Evolutionary conservation across 2,797 vertebrate genomes (phyloP).

Genomic region (Philypnodon macrostomus): DNA sequence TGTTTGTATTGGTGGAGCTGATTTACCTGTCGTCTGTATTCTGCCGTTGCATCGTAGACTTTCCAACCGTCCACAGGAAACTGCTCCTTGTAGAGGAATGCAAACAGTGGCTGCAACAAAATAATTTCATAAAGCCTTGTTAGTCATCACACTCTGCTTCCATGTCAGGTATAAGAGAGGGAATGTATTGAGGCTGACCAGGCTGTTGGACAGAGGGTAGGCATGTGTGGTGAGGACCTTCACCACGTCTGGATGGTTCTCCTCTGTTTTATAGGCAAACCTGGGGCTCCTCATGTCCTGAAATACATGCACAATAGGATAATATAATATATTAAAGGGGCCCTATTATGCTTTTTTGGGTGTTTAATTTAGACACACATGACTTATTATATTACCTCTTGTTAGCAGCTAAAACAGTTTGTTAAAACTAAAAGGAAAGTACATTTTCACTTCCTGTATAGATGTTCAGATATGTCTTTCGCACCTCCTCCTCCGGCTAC

Average conservation of each 20-base stretch:
- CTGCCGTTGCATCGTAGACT: constrained; percentile 86
- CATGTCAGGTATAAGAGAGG: background rate
- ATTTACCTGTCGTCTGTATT: constrained; percentile 92
- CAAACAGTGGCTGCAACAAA: constrained; percentile 82
- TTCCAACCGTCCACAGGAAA: constrained; percentile 94
- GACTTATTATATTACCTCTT: too few relatives aligned
- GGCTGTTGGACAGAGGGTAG: constrained; percentile 86
- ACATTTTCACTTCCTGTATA: too few relatives aligned
- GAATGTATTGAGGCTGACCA: constrained; percentile 71
- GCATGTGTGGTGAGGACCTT: constrained; percentile 81
- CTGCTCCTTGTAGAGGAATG: constrained; percentile 89
- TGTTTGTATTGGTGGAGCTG: background rate
- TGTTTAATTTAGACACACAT: too few relatives aligned
- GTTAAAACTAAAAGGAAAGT: too few relatives aligned
- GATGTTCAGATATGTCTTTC: too few relatives aligned
- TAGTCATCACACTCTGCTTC: background rate
- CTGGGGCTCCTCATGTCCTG: constrained; percentile 95
- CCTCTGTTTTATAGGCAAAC: constrained; percentile 90
- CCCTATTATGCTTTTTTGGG: too few relatives aligned
- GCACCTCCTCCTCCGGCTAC: too few relatives aligned
- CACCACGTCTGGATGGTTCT: constrained; percentile 84
- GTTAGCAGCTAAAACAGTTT: too few relatives aligned
- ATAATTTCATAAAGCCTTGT: background rate
- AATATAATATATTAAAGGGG: too few relatives aligned
- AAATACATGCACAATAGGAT: too few relatives aligned